These are phyloP conservation scores for Chelonus formosanus DNA, from an alignment of 2,888 invertebrate species.

Conservation along the genomic window DNA sequence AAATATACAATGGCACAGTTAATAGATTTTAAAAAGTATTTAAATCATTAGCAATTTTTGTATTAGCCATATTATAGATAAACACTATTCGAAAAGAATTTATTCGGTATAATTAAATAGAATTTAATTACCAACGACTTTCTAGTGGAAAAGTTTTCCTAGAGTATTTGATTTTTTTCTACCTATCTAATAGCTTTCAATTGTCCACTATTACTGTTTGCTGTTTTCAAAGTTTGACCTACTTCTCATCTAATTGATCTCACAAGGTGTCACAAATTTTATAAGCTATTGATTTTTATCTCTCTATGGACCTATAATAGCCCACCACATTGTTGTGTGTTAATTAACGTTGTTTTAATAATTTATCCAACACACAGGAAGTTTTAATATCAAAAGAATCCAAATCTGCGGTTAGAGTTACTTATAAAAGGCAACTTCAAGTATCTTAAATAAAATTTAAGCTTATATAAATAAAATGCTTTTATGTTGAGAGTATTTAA, in stretches of 20 bases:
- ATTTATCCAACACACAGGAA: no score
- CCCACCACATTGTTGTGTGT: no score
- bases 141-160: conserved; percentile 1
- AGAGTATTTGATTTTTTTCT: not conserved
- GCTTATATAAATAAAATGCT: conserved; percentile 22
- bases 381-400: no score
- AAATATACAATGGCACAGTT: no score
- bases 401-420: no score
- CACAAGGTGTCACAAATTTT: conserved; percentile 32
- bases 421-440: no score
- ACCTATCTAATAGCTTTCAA: conserved; percentile 14
- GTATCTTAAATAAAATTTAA: conserved; percentile 4
- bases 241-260: conserved; percentile 46
- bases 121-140: conserved; percentile 3
- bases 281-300: conserved; percentile 25
- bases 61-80: conserved; percentile 5
- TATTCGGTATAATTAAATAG: not conserved
- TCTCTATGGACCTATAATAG: not conserved
- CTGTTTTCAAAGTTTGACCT: conserved; percentile 44
- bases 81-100: not conserved
- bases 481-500: conserved; percentile 35
- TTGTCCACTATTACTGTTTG: conserved; percentile 32
- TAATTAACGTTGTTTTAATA: no score
- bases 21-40: no score
- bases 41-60: no score